These are phyloP conservation scores for Mellivora capensis DNA, from an alignment of 2,113 vertebrate species.

Conservation along the genomic window DNA sequence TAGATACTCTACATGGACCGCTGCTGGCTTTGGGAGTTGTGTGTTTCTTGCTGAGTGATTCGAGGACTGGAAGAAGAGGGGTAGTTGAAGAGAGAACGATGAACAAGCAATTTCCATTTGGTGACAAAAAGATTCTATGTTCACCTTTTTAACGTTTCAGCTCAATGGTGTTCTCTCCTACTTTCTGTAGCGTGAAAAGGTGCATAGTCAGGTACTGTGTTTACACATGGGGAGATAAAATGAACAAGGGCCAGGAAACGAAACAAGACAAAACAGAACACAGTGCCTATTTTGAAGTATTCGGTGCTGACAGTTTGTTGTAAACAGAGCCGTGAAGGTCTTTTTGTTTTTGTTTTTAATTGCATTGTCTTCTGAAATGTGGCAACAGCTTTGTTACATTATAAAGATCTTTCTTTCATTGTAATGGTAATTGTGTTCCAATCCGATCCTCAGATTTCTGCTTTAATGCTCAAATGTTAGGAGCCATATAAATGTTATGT, in stretches of 20 bases:
- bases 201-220: background rate
- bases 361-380: conserved; percentile 10
- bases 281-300: background rate
- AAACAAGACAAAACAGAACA: background rate
- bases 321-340: background rate
- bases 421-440: conserved; percentile 4
- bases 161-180: background rate
- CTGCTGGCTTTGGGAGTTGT: background rate
- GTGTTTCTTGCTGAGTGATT: background rate
- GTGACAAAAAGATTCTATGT: background rate
- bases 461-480: conserved; percentile 17
- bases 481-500: background rate
- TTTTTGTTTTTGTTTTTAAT: conserved; percentile 33
- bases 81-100: background rate
- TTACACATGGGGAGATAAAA: background rate
- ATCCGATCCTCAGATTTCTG: conserved; percentile 28
- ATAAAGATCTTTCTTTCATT: conserved; percentile 21
- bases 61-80: background rate
- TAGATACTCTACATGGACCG: background rate
- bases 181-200: background rate
- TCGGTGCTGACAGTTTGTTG: conserved; percentile 23
- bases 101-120: background rate
- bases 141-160: background rate
- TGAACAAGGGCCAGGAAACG: background rate
- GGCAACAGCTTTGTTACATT: conserved; percentile 32